Evolutionary conservation across 2,888 invertebrate species (phyloP).

Genomic region (Empis stercorea): DNA sequence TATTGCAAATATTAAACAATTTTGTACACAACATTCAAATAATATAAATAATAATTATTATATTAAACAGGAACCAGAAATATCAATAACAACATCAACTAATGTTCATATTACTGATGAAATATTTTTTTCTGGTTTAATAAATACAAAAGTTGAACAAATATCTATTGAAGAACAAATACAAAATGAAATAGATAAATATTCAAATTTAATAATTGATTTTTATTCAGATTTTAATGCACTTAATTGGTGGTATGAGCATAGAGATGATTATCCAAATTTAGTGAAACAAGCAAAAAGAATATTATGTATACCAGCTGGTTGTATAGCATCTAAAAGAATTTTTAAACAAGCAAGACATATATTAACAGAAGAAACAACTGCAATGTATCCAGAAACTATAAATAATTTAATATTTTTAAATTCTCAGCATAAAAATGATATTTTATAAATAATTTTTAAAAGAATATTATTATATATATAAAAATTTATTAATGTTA

Average conservation of each 20-base stretch:
- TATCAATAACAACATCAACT: background rate
- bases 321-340: background rate
- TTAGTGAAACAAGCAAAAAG: background rate
- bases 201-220: background rate
- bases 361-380: background rate
- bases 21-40: background rate
- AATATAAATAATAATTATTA: background rate
- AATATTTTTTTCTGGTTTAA: background rate
- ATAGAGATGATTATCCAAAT: background rate
- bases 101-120: background rate
- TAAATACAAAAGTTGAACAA: background rate
- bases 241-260: no score
- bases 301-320: background rate
- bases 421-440: background rate
- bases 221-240: background rate
- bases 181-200: background rate
- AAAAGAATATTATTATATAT: no score
- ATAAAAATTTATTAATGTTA: no score
- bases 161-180: background rate
- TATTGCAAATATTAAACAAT: background rate
- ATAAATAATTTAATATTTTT: background rate
- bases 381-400: background rate
- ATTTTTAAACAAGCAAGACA: background rate
- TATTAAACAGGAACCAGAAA: background rate
- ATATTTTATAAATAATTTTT: no score